Evolutionary conservation across 2,888 invertebrate species (phyloP).

Genomic region (Himalopsyche tibetana): DNA sequence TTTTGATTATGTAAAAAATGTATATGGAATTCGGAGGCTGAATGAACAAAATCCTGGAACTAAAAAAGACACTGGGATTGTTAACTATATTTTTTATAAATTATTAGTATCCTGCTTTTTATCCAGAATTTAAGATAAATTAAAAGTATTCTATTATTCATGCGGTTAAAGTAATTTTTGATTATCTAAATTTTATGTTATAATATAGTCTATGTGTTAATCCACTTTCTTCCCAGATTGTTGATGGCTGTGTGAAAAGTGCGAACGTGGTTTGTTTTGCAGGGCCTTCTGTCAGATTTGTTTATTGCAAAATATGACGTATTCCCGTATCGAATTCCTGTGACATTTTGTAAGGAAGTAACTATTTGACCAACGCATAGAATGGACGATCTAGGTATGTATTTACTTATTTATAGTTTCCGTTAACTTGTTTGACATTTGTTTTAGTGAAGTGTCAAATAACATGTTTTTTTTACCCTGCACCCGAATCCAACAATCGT

Average conservation of each 20-base stretch:
- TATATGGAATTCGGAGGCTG: too few relatives aligned
- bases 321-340: not conserved
- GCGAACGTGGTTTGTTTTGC: constrained; percentile 39
- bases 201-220: not conserved
- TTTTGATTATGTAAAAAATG: too few relatives aligned
- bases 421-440: constrained; percentile 12
- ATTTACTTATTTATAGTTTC: not conserved
- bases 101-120: too few relatives aligned
- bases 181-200: too few relatives aligned
- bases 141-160: too few relatives aligned
- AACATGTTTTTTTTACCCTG: constrained; percentile 30
- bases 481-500: constrained; percentile 18
- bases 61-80: too few relatives aligned
- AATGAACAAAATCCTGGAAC: too few relatives aligned
- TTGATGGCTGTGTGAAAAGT: constrained; percentile 40
- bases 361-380: not conserved
- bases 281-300: constrained; percentile 17
- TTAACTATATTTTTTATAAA: too few relatives aligned
- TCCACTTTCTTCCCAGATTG: not conserved
- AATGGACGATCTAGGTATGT: constrained; percentile 77
- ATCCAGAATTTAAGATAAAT: too few relatives aligned
- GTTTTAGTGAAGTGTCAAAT: constrained; percentile 13
- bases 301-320: constrained; percentile 43
- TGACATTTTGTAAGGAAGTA: constrained; percentile 22
- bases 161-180: too few relatives aligned